Base-by-base conservation (phyloP, 2,888 invertebrate species). In the Notodonta ziczac region DNA sequence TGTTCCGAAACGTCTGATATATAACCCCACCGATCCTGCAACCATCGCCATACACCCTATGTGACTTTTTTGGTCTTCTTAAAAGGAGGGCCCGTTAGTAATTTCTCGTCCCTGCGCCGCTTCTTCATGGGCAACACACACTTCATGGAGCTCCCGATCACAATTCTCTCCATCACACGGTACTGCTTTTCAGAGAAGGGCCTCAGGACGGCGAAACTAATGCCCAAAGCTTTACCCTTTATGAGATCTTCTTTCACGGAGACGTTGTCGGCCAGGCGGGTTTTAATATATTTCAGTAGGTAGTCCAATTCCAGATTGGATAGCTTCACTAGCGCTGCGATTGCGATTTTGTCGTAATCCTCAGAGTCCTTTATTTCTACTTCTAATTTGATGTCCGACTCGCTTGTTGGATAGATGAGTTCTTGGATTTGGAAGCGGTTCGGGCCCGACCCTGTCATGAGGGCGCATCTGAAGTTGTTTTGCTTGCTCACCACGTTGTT, bases 341-440 rank as follows among this genome's bases (percentile, higher is more conserved):
- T 81, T 4, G 91, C 91, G 10, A 93, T 78, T 78, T 93, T 92
- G 64, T 93, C 91, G 60, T 87, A 74, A 62, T 93, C 93, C 66
- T 91, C 92, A 0, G 89, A 89, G 9, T 92, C 89, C 65, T 80
- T 86, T 7, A 87, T 75, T 68, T 92, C 91, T 2, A 92, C 85
- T 80, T 92, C 89, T 1, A 93, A 76, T 63, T 85, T 87, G n/a
- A 90, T 70, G 57, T 86, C 82, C 13, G 79, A 72, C 14, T 84
- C 81, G 13, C 78, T 77, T n/a, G 82, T 73, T 0, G 93, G 93
- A 67, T 92, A 93, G 60, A 93, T 90, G 10, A 87, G 84, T 76
- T 92, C 85, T 76, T 89, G 88, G 4, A 91, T 78, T 67, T 89
- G 88, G 65, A 91, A 92, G 58, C 93, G 85, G 63, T 92, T 91